Evolutionary conservation across 2,797 vertebrate genomes (phyloP), one percentile per base, ranked within the genome.

Genomic region (Bradypus variegatus): DNA sequence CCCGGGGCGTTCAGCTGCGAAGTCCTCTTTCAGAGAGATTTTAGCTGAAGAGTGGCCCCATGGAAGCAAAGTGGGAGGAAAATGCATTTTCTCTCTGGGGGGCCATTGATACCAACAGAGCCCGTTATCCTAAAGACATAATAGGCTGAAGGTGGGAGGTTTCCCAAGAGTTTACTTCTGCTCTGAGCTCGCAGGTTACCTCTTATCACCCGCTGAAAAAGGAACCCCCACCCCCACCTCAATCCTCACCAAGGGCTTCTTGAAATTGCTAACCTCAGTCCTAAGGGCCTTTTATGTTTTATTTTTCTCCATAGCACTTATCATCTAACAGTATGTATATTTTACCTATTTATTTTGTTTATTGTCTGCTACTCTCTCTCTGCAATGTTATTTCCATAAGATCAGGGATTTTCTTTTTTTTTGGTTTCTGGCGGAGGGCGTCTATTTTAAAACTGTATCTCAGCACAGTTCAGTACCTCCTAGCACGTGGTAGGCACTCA

Each of bases 101-200:
- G 19, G 23, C 50, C 67, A 19, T 36, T 48, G 16, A 21, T 12
- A 27, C 18, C 4, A 4, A 50, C 33, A 0, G 67, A 76, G 25
- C n/a, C 38, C 8, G 31, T 45, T 10, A 33, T 72, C 33, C 58
- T 76, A 8, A 25, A 15, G 33, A 64, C 36, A 50, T 23, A 50
- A 55, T 27, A 60, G 73, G 55, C 64, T 48, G 41, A 58, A 45
- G 33, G 0, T 14, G 65, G 65, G 79, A 45, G 45, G 5, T 41
- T 58, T 75, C 9, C 1, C 7, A 64, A 90, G 95, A 96, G 89
- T 96, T 95, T 69, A 67, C 86, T 79, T 82, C 41, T 67, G 13
- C 41, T 77, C 53, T 45, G 23, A 60, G 76, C 48, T 58, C 48
- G 19, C 53, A 80, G 85, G 73, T 93, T 91, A 79, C 13, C 53